phyloP scores from a whole-genome alignment of 2,797 vertebrate species.

The Epinephelus malabaricus region DNA sequence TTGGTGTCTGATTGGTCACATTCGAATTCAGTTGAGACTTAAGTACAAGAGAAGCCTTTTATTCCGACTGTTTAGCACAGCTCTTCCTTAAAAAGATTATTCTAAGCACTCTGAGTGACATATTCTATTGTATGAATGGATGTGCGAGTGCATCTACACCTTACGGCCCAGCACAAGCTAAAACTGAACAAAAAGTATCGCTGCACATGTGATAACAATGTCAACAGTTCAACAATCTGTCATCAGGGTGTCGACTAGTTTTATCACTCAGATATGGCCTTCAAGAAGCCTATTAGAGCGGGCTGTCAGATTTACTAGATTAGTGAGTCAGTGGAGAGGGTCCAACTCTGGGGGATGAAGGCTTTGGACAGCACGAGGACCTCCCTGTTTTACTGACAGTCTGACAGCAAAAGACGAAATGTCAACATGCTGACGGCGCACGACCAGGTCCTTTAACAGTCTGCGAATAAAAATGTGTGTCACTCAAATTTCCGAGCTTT shows the following conservation, averaged over 20 bases:
- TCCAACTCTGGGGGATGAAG: conserved; percentile 58
- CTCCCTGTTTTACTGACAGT: conserved; percentile 44
- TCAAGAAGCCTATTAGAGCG: conserved; percentile 69
- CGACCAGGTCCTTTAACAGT: not conserved
- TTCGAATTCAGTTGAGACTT: not conserved
- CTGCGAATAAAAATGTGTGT: not conserved
- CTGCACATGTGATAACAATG: conserved; percentile 15
- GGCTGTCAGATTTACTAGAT: conserved; percentile 76
- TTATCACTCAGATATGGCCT: conserved; percentile 43
- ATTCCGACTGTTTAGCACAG: not conserved
- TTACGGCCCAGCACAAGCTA: not conserved
- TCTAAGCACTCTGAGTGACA: not conserved
- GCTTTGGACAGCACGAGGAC: conserved; percentile 41
- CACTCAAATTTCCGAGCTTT: not conserved
- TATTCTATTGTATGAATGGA: not conserved
- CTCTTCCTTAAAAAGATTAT: not conserved
- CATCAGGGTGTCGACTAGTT: conserved; percentile 48
- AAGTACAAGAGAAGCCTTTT: not conserved
- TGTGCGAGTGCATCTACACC: not conserved
- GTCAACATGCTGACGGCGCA: conserved; percentile 36
- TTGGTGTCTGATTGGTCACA: conserved; percentile 9
- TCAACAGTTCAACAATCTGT: conserved; percentile 45
- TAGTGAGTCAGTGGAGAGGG: conserved; percentile 61
- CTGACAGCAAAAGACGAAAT: conserved; percentile 47
- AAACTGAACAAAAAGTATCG: conserved; percentile 6